Evolutionary conservation across 37 sponge, comb jelly and placozoan genomes (phyloP), one percentile per base, ranked within the genome.

Genomic region (Agelas oroides): DNA sequence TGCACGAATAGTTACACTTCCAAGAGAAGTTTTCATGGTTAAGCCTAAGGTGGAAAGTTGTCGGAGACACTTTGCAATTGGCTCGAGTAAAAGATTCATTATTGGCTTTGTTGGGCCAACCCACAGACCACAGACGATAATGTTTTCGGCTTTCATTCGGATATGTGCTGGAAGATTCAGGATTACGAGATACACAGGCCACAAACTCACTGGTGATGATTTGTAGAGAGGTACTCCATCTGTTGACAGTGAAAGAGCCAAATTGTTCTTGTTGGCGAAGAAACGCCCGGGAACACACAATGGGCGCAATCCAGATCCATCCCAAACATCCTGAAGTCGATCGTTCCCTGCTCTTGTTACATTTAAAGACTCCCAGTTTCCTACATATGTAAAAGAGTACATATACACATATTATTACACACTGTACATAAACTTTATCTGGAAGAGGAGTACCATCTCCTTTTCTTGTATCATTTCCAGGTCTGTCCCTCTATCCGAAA

Each of bases 151-250:
- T 15, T 72, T 72, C 27, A 2, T 14, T 1, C 40, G 40, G 27
- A 40, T 37, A 15, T 37, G 12, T 24, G 73, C 12, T 38, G 73
- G 73, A 39, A 72, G 73, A 72, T 72, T 72, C 25, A 41, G 25
- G 19, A 72, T 39, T 15, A 3, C 5, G 2, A 72, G 5, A 2
- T 46, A 72, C n/a, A 72, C 46, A 41, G 73, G 73, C 73, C 73
- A 72, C 73, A 72, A 41, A n/a, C 17, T 37, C 2, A 20, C 1
- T 20, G 46, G 19, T 40, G 73, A 72, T 8, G 73, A 72, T 41
- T 72, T 72, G 24, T 13, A 72, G 2, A 72, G 32, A 1, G 53
- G 73, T 5, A 72, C 73, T 24, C 73, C 73, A 37, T 72, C 73
- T 39, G 53, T 38, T 3, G 40, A 72, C 27, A 72, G 13, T 1